These are phyloP conservation scores for Rhea americana DNA, from an alignment of 2,113 vertebrate genomes.

Conservation along the genomic window DNA sequence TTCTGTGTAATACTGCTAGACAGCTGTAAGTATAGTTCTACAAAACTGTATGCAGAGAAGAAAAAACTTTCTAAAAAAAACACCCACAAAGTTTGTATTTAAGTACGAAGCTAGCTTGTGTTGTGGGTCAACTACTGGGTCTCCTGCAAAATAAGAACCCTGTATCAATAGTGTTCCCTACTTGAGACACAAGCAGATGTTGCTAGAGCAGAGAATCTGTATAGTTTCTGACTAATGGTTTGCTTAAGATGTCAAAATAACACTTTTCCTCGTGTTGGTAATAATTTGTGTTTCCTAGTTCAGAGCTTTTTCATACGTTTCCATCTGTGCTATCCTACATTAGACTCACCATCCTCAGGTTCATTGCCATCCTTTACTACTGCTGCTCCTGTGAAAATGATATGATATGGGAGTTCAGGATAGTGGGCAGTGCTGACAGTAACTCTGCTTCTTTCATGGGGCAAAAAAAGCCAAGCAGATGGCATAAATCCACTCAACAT, in stretches of 20 bases:
- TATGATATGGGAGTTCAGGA: not conserved
- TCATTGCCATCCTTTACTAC: not conserved
- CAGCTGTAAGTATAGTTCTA: not conserved
- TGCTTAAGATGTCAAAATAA: not conserved
- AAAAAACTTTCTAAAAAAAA: not conserved
- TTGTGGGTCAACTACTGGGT: not conserved
- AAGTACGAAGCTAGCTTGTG: not conserved
- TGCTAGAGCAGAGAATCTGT: not conserved
- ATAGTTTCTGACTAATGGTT: not conserved
- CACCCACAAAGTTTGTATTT: not conserved
- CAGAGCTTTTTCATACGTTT: not conserved
- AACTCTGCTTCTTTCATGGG: not conserved
- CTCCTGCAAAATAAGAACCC: not conserved
- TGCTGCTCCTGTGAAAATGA: not conserved
- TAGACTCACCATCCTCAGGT: not conserved
- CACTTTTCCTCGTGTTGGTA: not conserved
- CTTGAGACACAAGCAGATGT: not conserved
- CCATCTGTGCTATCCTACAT: not conserved
- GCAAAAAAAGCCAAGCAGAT: not conserved
- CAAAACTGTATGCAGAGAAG: not conserved
- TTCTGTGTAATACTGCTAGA: not conserved
- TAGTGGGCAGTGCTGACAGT: not conserved
- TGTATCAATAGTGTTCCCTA: not conserved
- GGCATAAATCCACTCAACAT: not conserved
- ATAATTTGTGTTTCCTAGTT: not conserved